A percentile compares a stretch with the other conserved stretches of the same genome.
These are phyloP conservation scores for Agonopterix heracliana DNA, from an alignment of 2,888 invertebrate genomes.

Conservation along the genomic window DNA sequence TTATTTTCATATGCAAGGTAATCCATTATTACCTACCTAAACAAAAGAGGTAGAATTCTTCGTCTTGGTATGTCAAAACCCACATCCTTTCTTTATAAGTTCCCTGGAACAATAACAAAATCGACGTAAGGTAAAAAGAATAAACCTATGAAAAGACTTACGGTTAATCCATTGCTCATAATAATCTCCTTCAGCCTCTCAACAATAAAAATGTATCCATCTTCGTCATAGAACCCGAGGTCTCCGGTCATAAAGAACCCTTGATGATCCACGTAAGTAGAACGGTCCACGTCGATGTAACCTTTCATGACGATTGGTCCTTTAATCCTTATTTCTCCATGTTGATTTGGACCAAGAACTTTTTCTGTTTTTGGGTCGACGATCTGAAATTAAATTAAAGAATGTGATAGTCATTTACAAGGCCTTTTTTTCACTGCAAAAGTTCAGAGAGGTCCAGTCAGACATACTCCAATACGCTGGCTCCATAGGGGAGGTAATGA, in stretches of 20 bases:
- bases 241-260: constrained; percentile 52
- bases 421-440: background rate
- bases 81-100: no score
- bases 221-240: constrained; percentile 51
- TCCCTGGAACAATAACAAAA: no score
- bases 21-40: background rate
- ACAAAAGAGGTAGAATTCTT: background rate
- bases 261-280: constrained; percentile 41
- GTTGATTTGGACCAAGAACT: constrained; percentile 57
- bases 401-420: background rate
- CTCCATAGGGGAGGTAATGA: background rate
- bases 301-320: constrained; percentile 55
- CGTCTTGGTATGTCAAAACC: background rate
- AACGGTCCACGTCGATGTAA: constrained; percentile 43
- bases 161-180: constrained; percentile 39
- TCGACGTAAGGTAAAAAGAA: background rate
- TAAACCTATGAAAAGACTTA: constrained; percentile 15
- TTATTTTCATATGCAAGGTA: background rate
- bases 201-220: constrained; percentile 44
- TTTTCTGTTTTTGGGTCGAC: constrained; percentile 58
- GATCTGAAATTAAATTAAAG: constrained; percentile 30
- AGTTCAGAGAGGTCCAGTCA: background rate
- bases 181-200: constrained; percentile 49
- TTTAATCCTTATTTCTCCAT: constrained; percentile 53
- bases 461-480: background rate